These are phyloP conservation scores for Drosophila lowei DNA, from an alignment of 1,140 invertebrate genomes.

Conservation along the genomic window DNA sequence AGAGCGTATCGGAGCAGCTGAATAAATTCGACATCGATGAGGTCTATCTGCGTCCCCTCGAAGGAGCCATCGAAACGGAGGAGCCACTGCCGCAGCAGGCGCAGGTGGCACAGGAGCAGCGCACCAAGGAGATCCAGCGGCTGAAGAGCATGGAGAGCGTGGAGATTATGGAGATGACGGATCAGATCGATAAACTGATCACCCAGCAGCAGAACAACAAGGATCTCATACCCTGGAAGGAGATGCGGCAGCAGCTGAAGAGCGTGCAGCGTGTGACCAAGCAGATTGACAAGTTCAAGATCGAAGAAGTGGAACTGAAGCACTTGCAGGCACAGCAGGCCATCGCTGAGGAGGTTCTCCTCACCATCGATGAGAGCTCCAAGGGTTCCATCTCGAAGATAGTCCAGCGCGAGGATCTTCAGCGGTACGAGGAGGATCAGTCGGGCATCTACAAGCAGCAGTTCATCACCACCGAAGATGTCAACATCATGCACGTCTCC, in stretches of 20 bases:
- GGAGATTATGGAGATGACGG: slow-evolving; percentile 81
- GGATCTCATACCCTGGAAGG: slow-evolving; percentile 78
- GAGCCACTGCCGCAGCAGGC: slow-evolving; percentile 65
- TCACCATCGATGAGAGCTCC: slow-evolving; percentile 71
- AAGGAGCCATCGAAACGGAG: slow-evolving; percentile 67
- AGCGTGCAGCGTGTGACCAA: slow-evolving; percentile 76
- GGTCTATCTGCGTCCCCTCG: slow-evolving; percentile 71
- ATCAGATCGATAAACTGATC: slow-evolving; percentile 79
- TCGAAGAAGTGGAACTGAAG: slow-evolving; percentile 77
- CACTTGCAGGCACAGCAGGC: slow-evolving; percentile 64
- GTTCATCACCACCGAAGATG: slow-evolving; percentile 76
- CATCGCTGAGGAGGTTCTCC: slow-evolving; percentile 56
- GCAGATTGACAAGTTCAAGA: slow-evolving; percentile 80
- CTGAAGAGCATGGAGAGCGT: slow-evolving; percentile 82
- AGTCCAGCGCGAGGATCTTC: slow-evolving; percentile 58
- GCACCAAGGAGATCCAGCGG: slow-evolving; percentile 70
- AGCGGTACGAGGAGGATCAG: slow-evolving; percentile 73
- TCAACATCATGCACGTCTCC: slow-evolving; percentile 71
- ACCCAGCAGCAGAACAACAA: slow-evolving; percentile 69
- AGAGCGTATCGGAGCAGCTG: slow-evolving; percentile 71
- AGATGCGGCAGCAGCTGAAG: slow-evolving; percentile 80
- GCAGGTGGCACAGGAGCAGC: slow-evolving; percentile 60
- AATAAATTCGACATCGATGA: slow-evolving; percentile 80
- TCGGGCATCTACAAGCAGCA: slow-evolving; percentile 65
- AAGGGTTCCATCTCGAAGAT: slow-evolving; percentile 75